Base-by-base conservation (phyloP, 64 coral and sea anemone genomes). In the Montipora foliosa region DNA sequence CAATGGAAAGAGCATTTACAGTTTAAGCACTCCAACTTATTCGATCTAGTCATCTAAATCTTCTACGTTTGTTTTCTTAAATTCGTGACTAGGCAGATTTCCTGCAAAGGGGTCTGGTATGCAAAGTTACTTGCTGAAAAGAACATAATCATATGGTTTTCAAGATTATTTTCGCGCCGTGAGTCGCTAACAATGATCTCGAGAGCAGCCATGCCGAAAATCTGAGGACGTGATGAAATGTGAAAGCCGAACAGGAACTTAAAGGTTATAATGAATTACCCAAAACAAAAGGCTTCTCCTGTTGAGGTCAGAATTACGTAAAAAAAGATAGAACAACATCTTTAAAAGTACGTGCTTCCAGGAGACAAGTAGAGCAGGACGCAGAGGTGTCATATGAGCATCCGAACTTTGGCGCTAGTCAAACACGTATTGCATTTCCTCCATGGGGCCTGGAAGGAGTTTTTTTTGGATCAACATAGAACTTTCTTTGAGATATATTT, bases 181-280 rank as follows among this genome's bases (percentile, higher is more conserved):
- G 82, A 86, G 19, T 6, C 53, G 11, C 66, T 9, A 86, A 72
- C 82, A 86, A 71, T 45, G 59, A 67, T 7, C 60, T 6, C 1
- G 17, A 84, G 81, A 3, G 55, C 60, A 67, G 64, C 12, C 81
- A 84, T 46, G 59, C 81, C 61, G 13, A 84, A 86, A 50, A 86
- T 86, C 9, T 21, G 10, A 86, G 49, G 82, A 86, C 82, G 82
- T 86, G 82, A 86, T 72, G 66, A 86, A 50, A 86, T 86, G 82
- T 71, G n/a, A 2, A 72, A 47, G 82, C 66, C 3, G 16, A 71
- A 86, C 64, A 86, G 82, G 82, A 86, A 86, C 62, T 20, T 19
- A 44, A 67, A 67, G 81, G 58, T 84, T 67, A 48, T 20, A 84
- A 47, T 64, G 48, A 84, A 84, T 67, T 84, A 67, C 6, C 45